phyloP scores from a whole-genome alignment of 2,113 vertebrate genomes.

The Apteryx owenii region DNA sequence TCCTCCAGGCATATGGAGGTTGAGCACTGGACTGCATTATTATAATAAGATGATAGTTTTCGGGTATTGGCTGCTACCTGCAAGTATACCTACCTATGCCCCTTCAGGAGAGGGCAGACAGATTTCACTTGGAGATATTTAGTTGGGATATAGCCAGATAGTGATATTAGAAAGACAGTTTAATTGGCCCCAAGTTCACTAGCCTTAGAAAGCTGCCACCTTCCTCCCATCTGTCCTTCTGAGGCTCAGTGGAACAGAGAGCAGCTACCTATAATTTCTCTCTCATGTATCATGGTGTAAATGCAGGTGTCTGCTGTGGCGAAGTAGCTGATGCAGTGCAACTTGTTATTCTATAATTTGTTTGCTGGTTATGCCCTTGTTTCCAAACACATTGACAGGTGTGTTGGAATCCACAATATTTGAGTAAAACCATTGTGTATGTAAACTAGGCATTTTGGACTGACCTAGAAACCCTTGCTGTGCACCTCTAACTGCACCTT shows the following conservation, averaged over 20 bases:
- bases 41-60: background rate
- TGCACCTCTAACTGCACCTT: background rate
- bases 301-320: background rate
- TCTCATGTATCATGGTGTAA: accelerated
- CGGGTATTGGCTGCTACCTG: background rate
- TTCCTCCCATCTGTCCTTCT: background rate
- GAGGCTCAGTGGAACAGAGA: background rate
- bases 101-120: background rate
- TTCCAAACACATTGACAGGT: background rate
- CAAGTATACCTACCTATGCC: background rate
- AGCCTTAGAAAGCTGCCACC: background rate
- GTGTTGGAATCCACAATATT: background rate
- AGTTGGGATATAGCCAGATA: background rate
- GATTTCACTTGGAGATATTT: background rate
- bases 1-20: accelerated
- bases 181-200: background rate
- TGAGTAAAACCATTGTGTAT: background rate
- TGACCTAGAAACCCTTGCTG: background rate
- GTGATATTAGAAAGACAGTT: background rate
- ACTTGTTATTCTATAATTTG: background rate
- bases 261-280: background rate
- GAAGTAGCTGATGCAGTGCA: background rate
- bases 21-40: background rate
- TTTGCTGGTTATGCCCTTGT: background rate
- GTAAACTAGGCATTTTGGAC: background rate